phyloP scores from a whole-genome alignment of 2,888 invertebrate species.

The Volucella inanis region DNA sequence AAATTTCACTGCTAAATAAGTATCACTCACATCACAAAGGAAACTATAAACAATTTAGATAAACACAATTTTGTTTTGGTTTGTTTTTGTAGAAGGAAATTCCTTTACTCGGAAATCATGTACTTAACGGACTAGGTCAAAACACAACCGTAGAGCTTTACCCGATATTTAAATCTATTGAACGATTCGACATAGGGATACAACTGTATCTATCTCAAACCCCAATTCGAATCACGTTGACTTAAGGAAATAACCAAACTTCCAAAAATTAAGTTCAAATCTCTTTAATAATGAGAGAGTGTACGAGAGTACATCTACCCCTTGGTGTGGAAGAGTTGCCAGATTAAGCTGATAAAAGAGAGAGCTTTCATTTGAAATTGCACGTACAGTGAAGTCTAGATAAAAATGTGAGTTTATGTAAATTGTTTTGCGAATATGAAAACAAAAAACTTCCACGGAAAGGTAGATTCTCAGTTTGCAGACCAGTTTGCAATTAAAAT shows the following conservation, averaged over 20 bases:
- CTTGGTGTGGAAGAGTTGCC: constrained; percentile 29
- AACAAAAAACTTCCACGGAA: too few species aligned
- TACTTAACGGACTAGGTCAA: constrained; percentile 55
- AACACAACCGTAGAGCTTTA: constrained; percentile 69
- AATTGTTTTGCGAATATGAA: not conserved
- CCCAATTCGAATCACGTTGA: constrained; percentile 34
- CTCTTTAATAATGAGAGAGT: constrained; percentile 45
- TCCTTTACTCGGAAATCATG: constrained; percentile 29
- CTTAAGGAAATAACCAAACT: constrained; percentile 48
- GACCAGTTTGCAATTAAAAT: too few species aligned
- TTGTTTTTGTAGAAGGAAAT: not conserved
- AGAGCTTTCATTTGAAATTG: constrained; percentile 38
- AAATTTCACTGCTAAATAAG: constrained; percentile 36
- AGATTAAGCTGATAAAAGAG: not conserved
- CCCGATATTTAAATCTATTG: constrained; percentile 65
- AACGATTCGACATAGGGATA: constrained; percentile 49
- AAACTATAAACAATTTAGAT: constrained; percentile 34
- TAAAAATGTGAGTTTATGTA: not conserved
- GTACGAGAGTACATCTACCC: constrained; percentile 47
- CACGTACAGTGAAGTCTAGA: constrained; percentile 6
- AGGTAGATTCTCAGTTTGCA: too few species aligned
- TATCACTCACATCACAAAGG: constrained; percentile 36
- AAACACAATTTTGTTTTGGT: not conserved
- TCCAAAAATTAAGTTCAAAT: constrained; percentile 58
- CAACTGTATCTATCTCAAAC: constrained; percentile 51